Base-by-base conservation (phyloP, 1,140 invertebrate genomes). In the Oncopeltus fasciatus region DNA sequence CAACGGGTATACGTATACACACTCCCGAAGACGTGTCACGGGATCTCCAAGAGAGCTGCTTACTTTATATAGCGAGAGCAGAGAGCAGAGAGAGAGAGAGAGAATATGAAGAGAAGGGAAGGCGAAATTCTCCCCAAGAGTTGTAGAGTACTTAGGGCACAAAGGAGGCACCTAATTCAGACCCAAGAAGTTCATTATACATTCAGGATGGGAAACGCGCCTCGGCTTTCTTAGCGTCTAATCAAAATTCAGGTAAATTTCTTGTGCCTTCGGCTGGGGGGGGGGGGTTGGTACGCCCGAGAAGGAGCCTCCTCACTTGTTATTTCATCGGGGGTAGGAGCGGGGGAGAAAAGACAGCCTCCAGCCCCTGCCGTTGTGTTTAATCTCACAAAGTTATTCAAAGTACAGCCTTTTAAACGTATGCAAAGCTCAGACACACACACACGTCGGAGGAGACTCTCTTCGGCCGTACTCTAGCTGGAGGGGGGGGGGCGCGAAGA, bases 341-440 rank as follows among this genome's bases (percentile, higher is more conserved):
- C n/a, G n/a, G n/a, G n/a, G n/a, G n/a, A n/a, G n/a, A n/a, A n/a
- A n/a, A n/a, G n/a, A n/a, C n/a, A n/a, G n/a, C n/a, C 56, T 31
- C 56, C 56, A 12, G 16, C 16, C 31, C 28, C 28, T 31, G 11
- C 57, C 57, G 38, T 49, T 47, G 49, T 61, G 59, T 64, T 64
- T 64, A 64, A 64, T 64, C 63, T 60, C 58, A 43, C 63, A 31
- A 61, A 64, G 63, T 64, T 64, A 64, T 64, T 64, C 63, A 64
- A 64, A 64, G 63, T 59, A 46, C 63, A 53, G 49, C 58, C 11
- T 33, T 20, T 59, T 59, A 63, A 59, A 59, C 46, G 57, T 63
- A 63, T 63, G 62, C 62, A 63, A 63, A 63, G 62, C 62, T 63
- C 44, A 46, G 2, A 33, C 14, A 5, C 31, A 5, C 31, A 5